Base-by-base conservation (phyloP, 2,113 vertebrate species). In the Oreochromis aureus region DNA sequence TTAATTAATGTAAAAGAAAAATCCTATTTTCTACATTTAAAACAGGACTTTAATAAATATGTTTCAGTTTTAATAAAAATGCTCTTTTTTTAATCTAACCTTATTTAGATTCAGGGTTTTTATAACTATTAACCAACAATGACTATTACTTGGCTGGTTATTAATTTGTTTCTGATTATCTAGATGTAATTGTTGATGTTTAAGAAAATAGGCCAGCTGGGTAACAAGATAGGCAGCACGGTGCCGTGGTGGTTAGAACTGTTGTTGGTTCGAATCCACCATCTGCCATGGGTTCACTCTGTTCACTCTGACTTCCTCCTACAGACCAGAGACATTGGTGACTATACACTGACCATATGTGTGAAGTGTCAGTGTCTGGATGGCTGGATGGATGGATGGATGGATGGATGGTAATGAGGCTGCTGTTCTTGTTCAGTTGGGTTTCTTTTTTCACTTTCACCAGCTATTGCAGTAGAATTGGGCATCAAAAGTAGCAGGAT, bases 361-460 rank as follows among this genome's bases (percentile, higher is more conserved):
- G 27, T 18, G 10, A 32, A 32, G 15, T 32, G 8, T 59, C 15
- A 59, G 27, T 61, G 27, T 61, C 27, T 32, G 24, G 54, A 1
- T 1, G 53, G 53, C 12, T 0, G 56, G 53, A 13, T 0, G 6
- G 53, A 22, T 0, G 10, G 9, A 10, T 0, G 8, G 16, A 19
- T 0, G 0, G 2, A 54, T 0, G 19, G 10, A 55, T 2, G 12
- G 27, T 10, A 59, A 59, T 59, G 63, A 41, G 11, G 5, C 36
- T 69, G n/a, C 15, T 18, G 15, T 46, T 24, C n/a, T 69, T 46
- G n/a, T 71, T 27, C 22, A 6, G n/a, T 24, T 41, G 15, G 13
- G 0, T 73, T 46, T 15, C 22, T 0, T 27, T 73, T 46, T 27
- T 73, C 22, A 27, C 13, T 73, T 46, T 18, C 22, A 16, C 22